Evolutionary conservation across 1,140 invertebrate species (phyloP), one percentile per base, ranked within the genome.

Genomic region (Leptinotarsa defecta): DNA sequence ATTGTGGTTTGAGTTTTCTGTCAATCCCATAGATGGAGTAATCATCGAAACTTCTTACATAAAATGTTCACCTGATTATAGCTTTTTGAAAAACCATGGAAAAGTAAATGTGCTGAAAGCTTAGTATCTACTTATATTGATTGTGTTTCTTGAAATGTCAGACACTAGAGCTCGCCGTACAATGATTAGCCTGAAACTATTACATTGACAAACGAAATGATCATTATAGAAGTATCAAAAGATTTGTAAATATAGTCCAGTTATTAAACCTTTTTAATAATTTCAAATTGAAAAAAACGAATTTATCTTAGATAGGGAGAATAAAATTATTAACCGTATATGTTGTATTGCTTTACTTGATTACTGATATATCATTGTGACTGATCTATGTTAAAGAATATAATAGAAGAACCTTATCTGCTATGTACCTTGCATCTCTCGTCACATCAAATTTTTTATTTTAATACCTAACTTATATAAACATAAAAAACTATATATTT

Each of bases 301-400:
- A 85, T 85, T 85, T 85, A 85, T 84, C 81, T 82, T 85, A 85
- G 84, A 84, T 85, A 85, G 83, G 84, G 76, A 79, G 77, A 83
- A 83, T 80, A 80, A 80, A 83, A 85, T 79, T 82, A 81, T 83
- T 81, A 82, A 76, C 80, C 74, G 73, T 77, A 81, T 83, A 85
- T 85, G 84, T 85, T 85, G 84, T 85, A 83, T 85, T 85, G 84
- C 84, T 85, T 85, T 85, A 83, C 82, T 83, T 81, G 80, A 81
- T 79, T 79, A 79, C 81, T 70, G 78, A 81, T 75, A 84, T 83
- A 85, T 85, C 83, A 85, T 84, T 84, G 83, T 84, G 84, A 85
- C 83, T 84, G 83, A 84, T 84, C 83, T 83, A 82, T 83, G 84
- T 85, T 85, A 78, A 75, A 77, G 27, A 77, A 79, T 76, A 74